Evolutionary conservation across 1,140 invertebrate genomes (phyloP), one percentile per base, ranked within the genome.

Genomic region (Apis florea): DNA sequence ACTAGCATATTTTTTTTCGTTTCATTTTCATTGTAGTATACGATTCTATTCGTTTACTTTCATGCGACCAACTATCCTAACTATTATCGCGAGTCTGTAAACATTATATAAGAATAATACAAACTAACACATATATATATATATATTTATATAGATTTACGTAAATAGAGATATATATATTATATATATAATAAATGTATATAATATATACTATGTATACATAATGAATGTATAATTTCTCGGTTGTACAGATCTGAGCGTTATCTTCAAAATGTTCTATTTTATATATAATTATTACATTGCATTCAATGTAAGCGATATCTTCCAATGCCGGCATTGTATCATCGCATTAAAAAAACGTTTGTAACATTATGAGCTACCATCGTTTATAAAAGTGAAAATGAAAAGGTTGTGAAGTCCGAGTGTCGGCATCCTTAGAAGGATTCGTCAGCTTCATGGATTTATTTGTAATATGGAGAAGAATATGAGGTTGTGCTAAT

Each of bases 231-330:
- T 89, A 78, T 87, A 82, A 88, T 88, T 89, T 89, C 64, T 89
- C 81, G 82, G 56, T 88, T 90, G 88, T 90, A 90, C 84, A 90
- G 82, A 89, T 90, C 75, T 82, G 83, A 82, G 68, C 79, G 88
- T 90, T 88, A 89, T 88, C 81, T 89, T 83, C 85, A 82, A 89
- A 90, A 90, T 90, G 78, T 90, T 89, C 84, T 90, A 90, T 90
- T 90, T 90, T 90, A 88, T 90, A 90, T 90, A 85, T 89, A 84
- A 90, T 83, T 89, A 90, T 90, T 85, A 86, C 85, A 88, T 83
- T 66, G 79, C 85, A 78, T 87, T 89, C 77, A 64, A 81, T 71
- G 61, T 83, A 81, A 85, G 72, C 83, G 73, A 85, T 85, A 85
- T 83, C 79, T 86, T 87, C 82, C 85, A 87, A 88, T 87, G 85